Evolutionary conservation across 2,113 vertebrate genomes (phyloP).

Genomic region (Dipodomys spectabilis): DNA sequence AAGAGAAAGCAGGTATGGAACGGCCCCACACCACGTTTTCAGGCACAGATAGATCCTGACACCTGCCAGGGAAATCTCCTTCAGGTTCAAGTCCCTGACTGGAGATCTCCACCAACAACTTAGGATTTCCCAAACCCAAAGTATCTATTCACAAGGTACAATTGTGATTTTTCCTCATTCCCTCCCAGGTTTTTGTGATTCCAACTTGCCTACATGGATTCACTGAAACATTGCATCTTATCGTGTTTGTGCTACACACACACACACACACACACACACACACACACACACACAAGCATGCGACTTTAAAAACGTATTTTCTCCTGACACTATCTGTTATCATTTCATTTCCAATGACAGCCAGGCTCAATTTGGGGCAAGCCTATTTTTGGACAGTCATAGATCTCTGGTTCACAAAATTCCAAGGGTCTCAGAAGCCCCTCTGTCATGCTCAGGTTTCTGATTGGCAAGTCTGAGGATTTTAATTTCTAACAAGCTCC

Average conservation of each 20-base stretch:
- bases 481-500: neutral
- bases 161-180: neutral
- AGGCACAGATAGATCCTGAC: neutral
- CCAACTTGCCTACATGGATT: neutral
- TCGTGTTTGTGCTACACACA: neutral
- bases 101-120: neutral
- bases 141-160: accelerated
- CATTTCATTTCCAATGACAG: neutral
- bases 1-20: conserved; percentile 96
- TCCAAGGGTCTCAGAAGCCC: neutral
- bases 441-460: neutral
- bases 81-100: neutral
- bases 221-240: neutral
- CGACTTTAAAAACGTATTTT: neutral
- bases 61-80: neutral
- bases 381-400: neutral
- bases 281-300: neutral
- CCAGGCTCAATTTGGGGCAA: neutral
- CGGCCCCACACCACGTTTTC: accelerated
- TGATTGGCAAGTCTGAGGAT: neutral
- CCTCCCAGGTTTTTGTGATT: neutral
- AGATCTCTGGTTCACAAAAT: neutral
- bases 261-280: neutral
- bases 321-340: neutral
- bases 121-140: neutral